These are phyloP conservation scores for Paedocypris sp. DNA, from an alignment of 2,113 vertebrate genomes.

Conservation along the genomic window DNA sequence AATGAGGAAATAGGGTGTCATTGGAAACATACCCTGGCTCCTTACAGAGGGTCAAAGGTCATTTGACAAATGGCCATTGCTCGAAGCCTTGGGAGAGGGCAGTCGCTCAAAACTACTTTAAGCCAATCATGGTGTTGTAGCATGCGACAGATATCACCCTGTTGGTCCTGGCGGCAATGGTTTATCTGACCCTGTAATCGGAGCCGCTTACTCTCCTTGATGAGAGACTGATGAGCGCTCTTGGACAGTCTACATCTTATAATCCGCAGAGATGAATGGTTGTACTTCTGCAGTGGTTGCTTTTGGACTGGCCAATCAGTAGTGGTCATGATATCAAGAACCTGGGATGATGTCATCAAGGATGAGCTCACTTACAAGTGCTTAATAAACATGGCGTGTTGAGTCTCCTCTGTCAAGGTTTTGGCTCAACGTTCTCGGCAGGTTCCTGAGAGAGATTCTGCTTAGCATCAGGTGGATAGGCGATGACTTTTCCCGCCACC, in stretches of 20 bases:
- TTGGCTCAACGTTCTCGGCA: not conserved
- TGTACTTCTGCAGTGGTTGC: not conserved
- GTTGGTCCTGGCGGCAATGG: not conserved
- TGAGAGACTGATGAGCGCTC: slow-evolving; percentile 19
- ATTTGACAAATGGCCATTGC: not conserved
- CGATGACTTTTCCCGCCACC: slow-evolving; percentile 22
- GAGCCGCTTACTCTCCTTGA: not conserved
- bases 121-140: slow-evolving; percentile 15
- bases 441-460: slow-evolving; percentile 16
- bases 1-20: slow-evolving; percentile 18
- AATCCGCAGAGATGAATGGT: slow-evolving; percentile 1
- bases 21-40: slow-evolving; percentile 19
- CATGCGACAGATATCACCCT: slow-evolving; percentile 10
- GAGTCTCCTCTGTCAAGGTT: slow-evolving; percentile 14
- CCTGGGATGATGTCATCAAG: not conserved
- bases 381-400: not conserved
- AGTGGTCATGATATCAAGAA: not conserved
- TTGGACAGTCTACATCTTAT: not conserved
- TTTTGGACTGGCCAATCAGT: not conserved
- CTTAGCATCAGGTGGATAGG: slow-evolving; percentile 11
- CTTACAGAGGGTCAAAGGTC: not conserved
- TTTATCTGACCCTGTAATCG: slow-evolving; percentile 28
- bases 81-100: not conserved
- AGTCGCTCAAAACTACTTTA: not conserved
- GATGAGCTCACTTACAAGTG: slow-evolving; percentile 18